Evolutionary conservation across 2,797 vertebrate genomes (phyloP), one percentile per base, ranked within the genome.

Genomic region (Neoniphon sammara): DNA sequence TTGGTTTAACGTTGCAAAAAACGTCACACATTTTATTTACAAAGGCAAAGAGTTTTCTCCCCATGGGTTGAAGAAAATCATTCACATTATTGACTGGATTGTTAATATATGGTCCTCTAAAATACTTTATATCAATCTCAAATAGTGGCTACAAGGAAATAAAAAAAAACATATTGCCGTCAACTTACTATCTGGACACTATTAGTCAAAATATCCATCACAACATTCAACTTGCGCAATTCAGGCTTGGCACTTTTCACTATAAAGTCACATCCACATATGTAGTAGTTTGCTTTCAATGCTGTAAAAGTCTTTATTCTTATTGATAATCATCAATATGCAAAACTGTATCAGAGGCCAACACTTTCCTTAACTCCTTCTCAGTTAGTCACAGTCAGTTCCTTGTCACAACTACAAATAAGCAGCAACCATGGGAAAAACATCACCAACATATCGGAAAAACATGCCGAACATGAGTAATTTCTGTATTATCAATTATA

Each of bases 71-170:
- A 85, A 84, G 88, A 65, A 87, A 77, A 77, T 67, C 83, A 78
- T 94, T 94, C 93, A 93, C 93, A 93, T 94, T 94, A 85, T 87
- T 78, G 71, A 83, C 80, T 85, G 92, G 92, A 89, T 92, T 91
- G 83, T 85, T 84, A 79, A 81, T 86, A 85, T 75, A 76, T 36
- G 78, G 56, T 86, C 80, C 83, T 84, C 61, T 80, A 84, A 72
- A 76, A 87, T 66, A 85, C 66, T 75, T 82, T 44, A 81, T 82
- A 78, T 80, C 70, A 90, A 83, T 83, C 71, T 73, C 60, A 49
- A 70, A 83, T 54, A 70, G 73, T 56, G 75, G 78, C 54, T 73
- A 63, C 68, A 42, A 77, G 83, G 55, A 84, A 75, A 54, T 31
- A 31, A 3, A 34, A 34, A 5, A 34, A 1, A 34, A 34, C 31